Percentiles rank a stretch among this genome's conserved stretches.
These are phyloP conservation scores for Standfussiana lucernea DNA, from an alignment of 2,888 invertebrate genomes.

Conservation along the genomic window DNA sequence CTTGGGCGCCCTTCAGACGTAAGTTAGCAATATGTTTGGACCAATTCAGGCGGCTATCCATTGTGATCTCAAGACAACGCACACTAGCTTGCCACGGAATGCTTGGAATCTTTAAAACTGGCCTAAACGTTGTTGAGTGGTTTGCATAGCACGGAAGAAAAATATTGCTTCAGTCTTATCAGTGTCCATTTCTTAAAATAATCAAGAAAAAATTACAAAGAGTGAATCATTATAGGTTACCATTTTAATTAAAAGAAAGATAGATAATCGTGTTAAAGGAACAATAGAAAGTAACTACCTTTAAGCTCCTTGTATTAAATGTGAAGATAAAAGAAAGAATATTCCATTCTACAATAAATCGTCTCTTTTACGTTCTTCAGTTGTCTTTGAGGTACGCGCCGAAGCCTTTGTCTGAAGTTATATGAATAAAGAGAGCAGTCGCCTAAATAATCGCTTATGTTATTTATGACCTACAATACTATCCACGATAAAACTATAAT, in stretches of 20 bases:
- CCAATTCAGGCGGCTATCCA: background rate
- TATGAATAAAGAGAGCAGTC: background rate
- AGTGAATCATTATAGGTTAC: background rate
- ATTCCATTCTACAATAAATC: constrained; percentile 9
- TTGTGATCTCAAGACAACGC: background rate
- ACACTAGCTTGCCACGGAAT: background rate
- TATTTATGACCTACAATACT: background rate
- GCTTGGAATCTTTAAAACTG: no score
- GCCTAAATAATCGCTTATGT: background rate
- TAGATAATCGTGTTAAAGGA: background rate
- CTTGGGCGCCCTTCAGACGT: background rate
- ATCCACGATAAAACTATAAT: background rate
- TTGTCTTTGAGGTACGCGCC: background rate
- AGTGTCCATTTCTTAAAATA: background rate
- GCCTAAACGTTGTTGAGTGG: no score
- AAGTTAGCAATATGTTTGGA: background rate
- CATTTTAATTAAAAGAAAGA: background rate
- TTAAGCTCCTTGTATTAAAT: background rate
- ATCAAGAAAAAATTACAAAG: background rate
- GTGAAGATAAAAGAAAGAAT: background rate
- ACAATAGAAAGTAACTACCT: background rate
- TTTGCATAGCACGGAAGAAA: background rate
- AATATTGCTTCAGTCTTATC: background rate
- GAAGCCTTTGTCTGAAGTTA: constrained; percentile 23
- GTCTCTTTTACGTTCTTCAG: background rate